Conservation (phyloP, 2,797 vertebrate genomes). For the Anguilla megastoma region DNA sequence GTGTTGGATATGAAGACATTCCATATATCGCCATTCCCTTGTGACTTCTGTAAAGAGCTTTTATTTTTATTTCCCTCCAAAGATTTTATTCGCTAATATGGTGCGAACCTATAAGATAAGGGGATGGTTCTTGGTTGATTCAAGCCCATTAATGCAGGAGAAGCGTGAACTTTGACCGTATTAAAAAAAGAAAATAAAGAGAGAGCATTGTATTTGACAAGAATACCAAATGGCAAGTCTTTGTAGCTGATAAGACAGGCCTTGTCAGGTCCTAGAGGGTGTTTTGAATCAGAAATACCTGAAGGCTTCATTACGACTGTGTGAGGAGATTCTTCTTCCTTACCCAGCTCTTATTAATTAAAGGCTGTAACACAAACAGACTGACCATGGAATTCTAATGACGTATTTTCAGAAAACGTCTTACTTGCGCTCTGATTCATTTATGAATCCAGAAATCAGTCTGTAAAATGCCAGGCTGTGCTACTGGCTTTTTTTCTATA, state of each 20-base stretch:
- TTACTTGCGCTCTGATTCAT: conserved; percentile 33
- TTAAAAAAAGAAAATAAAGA: conserved; percentile 59
- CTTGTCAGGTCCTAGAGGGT: conserved; percentile 74
- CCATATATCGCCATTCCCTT: conserved; percentile 69
- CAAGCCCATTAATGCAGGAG: conserved; percentile 54
- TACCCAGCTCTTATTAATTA: conserved; percentile 58
- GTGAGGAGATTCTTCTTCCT: conserved; percentile 67
- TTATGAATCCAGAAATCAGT: conserved; percentile 34
- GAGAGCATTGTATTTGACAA: conserved; percentile 61
- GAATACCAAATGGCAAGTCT: conserved; percentile 57
- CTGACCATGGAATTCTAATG: conserved; percentile 50
- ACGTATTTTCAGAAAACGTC: conserved; percentile 41
- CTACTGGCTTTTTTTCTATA: not conserved
- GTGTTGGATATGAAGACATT: conserved; percentile 72
- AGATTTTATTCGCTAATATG: conserved; percentile 59
- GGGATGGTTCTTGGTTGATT: conserved; percentile 63
- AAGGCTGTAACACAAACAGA: conserved; percentile 49
- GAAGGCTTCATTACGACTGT: conserved; percentile 69
- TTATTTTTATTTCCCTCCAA: conserved; percentile 31
- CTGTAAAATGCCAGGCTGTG: not conserved
- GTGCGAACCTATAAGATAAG: conserved; percentile 67
- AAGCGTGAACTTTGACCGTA: conserved; percentile 62
- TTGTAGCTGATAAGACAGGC: conserved; percentile 65
- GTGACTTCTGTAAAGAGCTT: conserved; percentile 65
- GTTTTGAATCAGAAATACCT: conserved; percentile 81